These are phyloP conservation scores for Gymnocephalus cernua DNA, from an alignment of 2,113 vertebrate genomes.

Conservation along the genomic window DNA sequence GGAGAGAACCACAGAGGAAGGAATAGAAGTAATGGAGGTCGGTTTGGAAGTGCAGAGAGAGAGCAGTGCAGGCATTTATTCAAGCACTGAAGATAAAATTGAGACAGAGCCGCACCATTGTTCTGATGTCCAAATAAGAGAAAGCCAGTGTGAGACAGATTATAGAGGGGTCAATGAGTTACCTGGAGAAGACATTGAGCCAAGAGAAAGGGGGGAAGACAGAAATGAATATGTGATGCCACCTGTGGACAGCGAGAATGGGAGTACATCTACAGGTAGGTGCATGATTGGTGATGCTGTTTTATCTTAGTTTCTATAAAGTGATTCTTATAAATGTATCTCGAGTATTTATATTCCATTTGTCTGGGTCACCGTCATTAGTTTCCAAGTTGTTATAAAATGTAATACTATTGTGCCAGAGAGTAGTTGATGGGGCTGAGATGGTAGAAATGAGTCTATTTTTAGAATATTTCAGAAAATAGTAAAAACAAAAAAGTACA, in stretches of 20 bases:
- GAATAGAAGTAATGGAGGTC: neutral
- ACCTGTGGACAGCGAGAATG: neutral
- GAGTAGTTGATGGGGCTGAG: neutral
- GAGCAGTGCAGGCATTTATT: neutral
- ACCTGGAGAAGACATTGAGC: neutral
- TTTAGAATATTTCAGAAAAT: neutral
- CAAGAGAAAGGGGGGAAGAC: neutral
- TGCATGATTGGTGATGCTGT: neutral
- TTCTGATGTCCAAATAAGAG: neutral
- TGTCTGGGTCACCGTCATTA: neutral
- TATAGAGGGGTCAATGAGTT: neutral
- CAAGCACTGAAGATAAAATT: neutral
- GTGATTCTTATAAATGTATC: neutral
- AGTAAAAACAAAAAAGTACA: neutral
- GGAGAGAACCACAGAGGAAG: neutral
- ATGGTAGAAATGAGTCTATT: neutral
- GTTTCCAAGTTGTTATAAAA: neutral
- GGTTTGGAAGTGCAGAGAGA: neutral
- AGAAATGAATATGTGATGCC: neutral
- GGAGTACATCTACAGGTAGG: constrained; percentile 35
- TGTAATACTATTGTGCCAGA: neutral
- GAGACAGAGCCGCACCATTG: neutral
- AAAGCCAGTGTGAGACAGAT: constrained; percentile 4
- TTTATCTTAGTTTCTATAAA: neutral
- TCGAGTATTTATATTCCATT: neutral